Percentiles rank a stretch among this genome's conserved stretches.
Conservation (phyloP, 1,140 invertebrate species). For the Schlechtendalia chinensis region DNA sequence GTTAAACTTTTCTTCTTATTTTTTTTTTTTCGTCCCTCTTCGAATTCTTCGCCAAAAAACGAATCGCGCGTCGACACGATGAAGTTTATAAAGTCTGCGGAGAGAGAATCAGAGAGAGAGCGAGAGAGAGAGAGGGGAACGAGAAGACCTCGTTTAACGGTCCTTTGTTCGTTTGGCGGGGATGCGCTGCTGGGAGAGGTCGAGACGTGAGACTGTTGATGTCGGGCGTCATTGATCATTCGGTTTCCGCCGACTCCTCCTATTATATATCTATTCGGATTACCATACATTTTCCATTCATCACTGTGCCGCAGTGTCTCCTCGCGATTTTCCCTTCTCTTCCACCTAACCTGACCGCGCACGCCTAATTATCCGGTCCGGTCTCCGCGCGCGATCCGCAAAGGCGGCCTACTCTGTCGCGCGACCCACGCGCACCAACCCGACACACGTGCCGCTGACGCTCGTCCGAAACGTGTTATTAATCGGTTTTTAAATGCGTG, state of each 20-base stretch:
- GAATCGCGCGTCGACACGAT: not conserved
- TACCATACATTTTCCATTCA: slow-evolving; percentile 45
- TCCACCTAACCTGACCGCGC: no score
- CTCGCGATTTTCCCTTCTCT: not conserved
- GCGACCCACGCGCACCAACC: no score
- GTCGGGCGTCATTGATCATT: slow-evolving; percentile 47
- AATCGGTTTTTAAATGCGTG: slow-evolving; percentile 1
- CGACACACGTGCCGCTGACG: no score
- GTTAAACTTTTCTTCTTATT: slow-evolving; percentile 14
- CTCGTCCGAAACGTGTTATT: not conserved
- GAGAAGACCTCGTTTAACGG: slow-evolving; percentile 25
- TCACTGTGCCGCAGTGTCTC: not conserved
- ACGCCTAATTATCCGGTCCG: not conserved
- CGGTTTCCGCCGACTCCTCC: slow-evolving; percentile 23
- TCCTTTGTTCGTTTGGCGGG: slow-evolving; percentile 2
- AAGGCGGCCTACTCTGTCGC: no score
- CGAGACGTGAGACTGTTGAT: slow-evolving; percentile 23
- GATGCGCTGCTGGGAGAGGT: not conserved
- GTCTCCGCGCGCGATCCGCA: no score
- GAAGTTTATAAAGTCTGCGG: not conserved
- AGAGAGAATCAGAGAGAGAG: no score
- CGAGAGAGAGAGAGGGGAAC: not conserved
- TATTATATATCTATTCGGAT: slow-evolving; percentile 9
- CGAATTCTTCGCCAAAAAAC: not conserved
- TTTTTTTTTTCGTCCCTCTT: no score